Conservation (phyloP, 2,113 vertebrate genomes). For the Barbus barbus region DNA sequence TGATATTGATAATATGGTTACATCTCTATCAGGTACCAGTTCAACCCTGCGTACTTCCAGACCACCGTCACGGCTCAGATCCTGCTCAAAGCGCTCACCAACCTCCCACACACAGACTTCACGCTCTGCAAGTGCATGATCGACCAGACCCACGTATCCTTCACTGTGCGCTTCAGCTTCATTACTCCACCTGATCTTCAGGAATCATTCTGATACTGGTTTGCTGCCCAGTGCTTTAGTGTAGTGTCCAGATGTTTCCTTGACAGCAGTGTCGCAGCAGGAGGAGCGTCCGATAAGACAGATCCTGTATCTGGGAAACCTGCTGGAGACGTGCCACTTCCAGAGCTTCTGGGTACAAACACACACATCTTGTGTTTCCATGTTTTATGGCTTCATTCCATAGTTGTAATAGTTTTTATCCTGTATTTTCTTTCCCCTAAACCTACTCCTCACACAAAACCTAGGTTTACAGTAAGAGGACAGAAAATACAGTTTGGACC, state of each 20-base stretch:
- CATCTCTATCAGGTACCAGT: slow-evolving; percentile 84
- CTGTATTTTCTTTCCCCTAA: too few relatives aligned
- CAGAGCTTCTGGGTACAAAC: slow-evolving; percentile 88
- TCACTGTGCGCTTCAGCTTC: slow-evolving; percentile 36
- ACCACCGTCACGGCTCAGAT: slow-evolving; percentile 88
- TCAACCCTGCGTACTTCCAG: slow-evolving; percentile 95
- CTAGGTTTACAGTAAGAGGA: too few relatives aligned
- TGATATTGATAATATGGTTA: too few relatives aligned
- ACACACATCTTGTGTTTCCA: too few relatives aligned
- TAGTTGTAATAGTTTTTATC: too few relatives aligned
- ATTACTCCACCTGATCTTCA: too few relatives aligned
- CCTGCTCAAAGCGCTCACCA: slow-evolving; percentile 93
- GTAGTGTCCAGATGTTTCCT: slow-evolving; percentile 55
- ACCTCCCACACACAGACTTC: slow-evolving; percentile 95
- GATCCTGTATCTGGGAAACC: slow-evolving; percentile 90
- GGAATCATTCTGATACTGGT: too few relatives aligned
- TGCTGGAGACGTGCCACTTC: slow-evolving; percentile 92
- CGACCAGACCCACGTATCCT: slow-evolving; percentile 93
- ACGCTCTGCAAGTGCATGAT: slow-evolving; percentile 98
- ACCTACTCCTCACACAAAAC: too few relatives aligned
- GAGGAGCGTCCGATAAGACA: slow-evolving; percentile 89
- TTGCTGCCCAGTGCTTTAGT: too few relatives aligned
- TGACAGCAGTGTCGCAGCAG: slow-evolving; percentile 82
- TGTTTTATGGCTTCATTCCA: too few relatives aligned
- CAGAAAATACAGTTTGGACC: too few relatives aligned